These are phyloP conservation scores for Caprella mutica DNA, from an alignment of 2,888 invertebrate species.

Conservation along the genomic window DNA sequence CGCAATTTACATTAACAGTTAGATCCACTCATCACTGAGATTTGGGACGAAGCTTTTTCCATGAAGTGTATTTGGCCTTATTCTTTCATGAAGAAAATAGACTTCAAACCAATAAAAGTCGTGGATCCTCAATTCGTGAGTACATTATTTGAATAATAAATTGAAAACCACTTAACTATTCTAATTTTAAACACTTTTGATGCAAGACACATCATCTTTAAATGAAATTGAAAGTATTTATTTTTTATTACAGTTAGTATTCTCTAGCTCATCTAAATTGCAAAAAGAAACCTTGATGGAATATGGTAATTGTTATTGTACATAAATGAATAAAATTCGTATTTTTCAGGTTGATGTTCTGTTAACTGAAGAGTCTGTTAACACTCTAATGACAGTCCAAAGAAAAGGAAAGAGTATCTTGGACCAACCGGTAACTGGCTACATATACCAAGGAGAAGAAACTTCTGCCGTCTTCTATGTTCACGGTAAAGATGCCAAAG, in stretches of 20 bases:
- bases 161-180: too few relatives aligned
- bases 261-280: too few relatives aligned
- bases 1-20: slow-evolving; percentile 5
- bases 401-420: slow-evolving; percentile 14
- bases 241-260: too few relatives aligned
- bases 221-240: too few relatives aligned
- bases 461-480: slow-evolving; percentile 29
- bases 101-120: slow-evolving; percentile 12
- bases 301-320: too few relatives aligned
- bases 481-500: slow-evolving; percentile 17
- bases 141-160: too few relatives aligned
- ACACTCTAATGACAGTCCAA: slow-evolving; percentile 30
- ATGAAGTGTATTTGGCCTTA: slow-evolving; percentile 21
- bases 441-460: slow-evolving; percentile 24
- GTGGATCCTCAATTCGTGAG: neutral
- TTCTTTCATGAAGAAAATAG: slow-evolving; percentile 17
- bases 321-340: too few relatives aligned
- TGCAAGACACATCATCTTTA: too few relatives aligned
- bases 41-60: slow-evolving; percentile 21
- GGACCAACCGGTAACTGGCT: slow-evolving; percentile 18
- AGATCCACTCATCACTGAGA: slow-evolving; percentile 22
- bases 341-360: too few relatives aligned
- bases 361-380: slow-evolving; percentile 21
- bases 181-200: too few relatives aligned
- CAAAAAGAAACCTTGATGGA: too few relatives aligned